Evolutionary conservation across 2,113 vertebrate species (phyloP).

Genomic region (Phalacrocorax aristotelis): DNA sequence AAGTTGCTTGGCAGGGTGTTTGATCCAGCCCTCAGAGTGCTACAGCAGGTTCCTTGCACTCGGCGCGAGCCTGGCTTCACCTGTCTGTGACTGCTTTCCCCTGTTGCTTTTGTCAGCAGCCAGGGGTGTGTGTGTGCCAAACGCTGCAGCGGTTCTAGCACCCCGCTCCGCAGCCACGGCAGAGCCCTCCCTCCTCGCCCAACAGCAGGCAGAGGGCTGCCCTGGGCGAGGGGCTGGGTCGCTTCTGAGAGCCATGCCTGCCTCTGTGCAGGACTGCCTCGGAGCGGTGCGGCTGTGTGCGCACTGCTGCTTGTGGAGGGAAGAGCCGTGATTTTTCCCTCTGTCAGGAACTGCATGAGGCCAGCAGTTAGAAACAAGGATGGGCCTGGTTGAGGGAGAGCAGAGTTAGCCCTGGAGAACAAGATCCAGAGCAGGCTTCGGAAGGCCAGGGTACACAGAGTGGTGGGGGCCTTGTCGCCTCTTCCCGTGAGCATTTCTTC

Average conservation of each 20-base stretch:
- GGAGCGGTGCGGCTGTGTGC: accelerated
- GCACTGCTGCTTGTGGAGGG: not conserved
- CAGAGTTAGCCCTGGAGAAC: not conserved
- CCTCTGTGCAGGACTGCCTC: not conserved
- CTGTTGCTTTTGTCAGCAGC: not conserved
- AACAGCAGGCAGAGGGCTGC: not conserved
- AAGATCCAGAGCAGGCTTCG: not conserved
- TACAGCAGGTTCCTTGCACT: not conserved
- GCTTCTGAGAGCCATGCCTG: not conserved
- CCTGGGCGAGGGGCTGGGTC: not conserved
- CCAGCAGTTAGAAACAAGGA: not conserved
- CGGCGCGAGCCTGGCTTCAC: not conserved
- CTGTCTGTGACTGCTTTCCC: not conserved
- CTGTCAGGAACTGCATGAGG: not conserved
- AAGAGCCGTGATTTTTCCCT: not conserved
- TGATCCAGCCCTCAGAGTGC: not conserved
- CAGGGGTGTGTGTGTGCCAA: not conserved
- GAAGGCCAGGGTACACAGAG: not conserved
- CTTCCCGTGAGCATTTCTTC: not conserved
- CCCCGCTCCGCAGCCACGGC: not conserved
- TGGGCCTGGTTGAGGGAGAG: not conserved
- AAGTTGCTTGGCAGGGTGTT: not conserved
- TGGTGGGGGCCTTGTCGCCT: not conserved
- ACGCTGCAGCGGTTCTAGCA: accelerated
- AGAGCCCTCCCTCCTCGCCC: not conserved